These are phyloP conservation scores for Podarcis lilfordi DNA, from an alignment of 2,797 vertebrate species.

Conservation along the genomic window DNA sequence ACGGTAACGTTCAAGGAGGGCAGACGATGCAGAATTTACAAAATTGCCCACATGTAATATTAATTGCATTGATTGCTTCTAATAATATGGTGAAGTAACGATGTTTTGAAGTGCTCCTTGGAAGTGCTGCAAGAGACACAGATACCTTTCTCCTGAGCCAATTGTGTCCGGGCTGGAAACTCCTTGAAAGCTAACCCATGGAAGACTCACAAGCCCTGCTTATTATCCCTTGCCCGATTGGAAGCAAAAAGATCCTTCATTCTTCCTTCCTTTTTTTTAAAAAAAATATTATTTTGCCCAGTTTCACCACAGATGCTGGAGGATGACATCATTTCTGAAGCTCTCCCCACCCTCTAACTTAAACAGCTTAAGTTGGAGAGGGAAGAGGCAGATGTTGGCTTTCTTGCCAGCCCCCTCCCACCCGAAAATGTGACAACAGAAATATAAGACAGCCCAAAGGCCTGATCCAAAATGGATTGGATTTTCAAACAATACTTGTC, in stretches of 20 bases:
- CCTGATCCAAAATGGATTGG: not conserved
- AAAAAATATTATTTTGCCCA: not conserved
- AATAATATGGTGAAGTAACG: constrained; percentile 73
- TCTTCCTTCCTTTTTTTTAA: too few relatives aligned
- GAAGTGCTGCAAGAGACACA: constrained; percentile 40
- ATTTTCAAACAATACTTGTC: not conserved
- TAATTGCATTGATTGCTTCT: constrained; percentile 80
- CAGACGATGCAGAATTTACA: constrained; percentile 66
- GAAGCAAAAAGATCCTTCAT: constrained; percentile 31
- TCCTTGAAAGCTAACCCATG: constrained; percentile 35
- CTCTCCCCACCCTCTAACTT: too few relatives aligned
- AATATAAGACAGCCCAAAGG: not conserved
- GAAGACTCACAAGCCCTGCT: constrained; percentile 2
- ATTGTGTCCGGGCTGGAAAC: constrained; percentile 33
- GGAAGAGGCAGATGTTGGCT: not conserved
- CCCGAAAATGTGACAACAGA: not conserved
- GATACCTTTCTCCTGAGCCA: constrained; percentile 33
- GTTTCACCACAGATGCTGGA: not conserved
- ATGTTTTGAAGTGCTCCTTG: constrained; percentile 49
- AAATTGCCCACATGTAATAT: constrained; percentile 76
- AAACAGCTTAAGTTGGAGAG: not conserved
- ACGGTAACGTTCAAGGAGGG: constrained; percentile 56
- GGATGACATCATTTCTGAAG: not conserved
- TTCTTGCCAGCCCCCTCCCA: not conserved
- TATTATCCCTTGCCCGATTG: constrained; percentile 21